These are phyloP conservation scores for Carapus acus DNA, from an alignment of 2,797 vertebrate genomes.

Conservation along the genomic window DNA sequence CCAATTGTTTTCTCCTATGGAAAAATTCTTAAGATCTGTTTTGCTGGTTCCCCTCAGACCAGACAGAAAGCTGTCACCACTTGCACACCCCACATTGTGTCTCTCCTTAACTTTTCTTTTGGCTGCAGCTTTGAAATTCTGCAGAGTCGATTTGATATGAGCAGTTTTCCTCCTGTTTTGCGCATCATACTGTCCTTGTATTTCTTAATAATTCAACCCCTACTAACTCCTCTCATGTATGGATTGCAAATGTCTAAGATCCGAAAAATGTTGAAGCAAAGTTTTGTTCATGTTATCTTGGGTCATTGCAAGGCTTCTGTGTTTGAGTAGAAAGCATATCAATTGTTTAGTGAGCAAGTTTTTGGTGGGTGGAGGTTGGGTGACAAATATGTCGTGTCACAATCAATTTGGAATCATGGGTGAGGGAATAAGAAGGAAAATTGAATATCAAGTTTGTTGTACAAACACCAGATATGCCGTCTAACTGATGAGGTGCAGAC, in stretches of 20 bases:
- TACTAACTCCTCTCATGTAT: background rate
- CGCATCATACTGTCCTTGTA: background rate
- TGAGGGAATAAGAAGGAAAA: too few relatives aligned
- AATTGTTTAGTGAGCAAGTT: too few relatives aligned
- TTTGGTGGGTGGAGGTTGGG: too few relatives aligned
- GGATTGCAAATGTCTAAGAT: background rate
- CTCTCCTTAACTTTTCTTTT: background rate
- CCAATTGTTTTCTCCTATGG: slow-evolving; percentile 20
- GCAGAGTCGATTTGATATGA: background rate
- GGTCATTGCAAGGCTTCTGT: too few relatives aligned
- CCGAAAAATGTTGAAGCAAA: background rate
- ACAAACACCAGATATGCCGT: too few relatives aligned
- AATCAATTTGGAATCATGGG: too few relatives aligned
- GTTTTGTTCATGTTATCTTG: too few relatives aligned
- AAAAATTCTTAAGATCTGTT: slow-evolving; percentile 23
- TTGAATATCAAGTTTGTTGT: too few relatives aligned
- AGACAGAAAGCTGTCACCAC: background rate
- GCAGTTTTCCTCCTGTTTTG: background rate
- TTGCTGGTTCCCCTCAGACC: slow-evolving; percentile 5
- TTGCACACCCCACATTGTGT: background rate
- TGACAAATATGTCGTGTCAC: too few relatives aligned
- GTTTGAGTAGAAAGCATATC: too few relatives aligned
- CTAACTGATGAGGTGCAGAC: too few relatives aligned
- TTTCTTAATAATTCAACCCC: background rate
- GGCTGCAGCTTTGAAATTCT: background rate